Evolutionary conservation across 2,113 vertebrate genomes (phyloP).

Genomic region (Oncorhynchus masou): DNA sequence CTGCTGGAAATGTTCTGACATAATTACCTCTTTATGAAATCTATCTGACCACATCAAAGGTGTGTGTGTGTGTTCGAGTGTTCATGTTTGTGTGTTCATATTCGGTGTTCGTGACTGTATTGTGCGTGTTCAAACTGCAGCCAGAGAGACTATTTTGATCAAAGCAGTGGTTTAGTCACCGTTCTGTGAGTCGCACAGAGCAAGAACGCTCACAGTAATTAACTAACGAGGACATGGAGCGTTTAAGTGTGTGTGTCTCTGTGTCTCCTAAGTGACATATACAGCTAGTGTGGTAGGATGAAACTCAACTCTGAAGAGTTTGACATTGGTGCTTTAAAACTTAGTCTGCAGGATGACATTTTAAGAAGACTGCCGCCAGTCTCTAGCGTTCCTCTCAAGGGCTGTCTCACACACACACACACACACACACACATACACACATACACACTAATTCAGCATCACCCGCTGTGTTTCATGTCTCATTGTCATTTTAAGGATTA

Average conservation of each 20-base stretch:
- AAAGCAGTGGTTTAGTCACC: neutral
- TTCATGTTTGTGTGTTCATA: slow-evolving; percentile 2
- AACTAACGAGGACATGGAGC: neutral
- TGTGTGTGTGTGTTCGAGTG: neutral
- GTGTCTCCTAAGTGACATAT: too few relatives aligned
- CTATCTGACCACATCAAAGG: slow-evolving; percentile 44
- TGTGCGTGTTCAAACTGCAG: slow-evolving; percentile 4
- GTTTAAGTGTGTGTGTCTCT: too few relatives aligned
- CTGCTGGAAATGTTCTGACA: slow-evolving; percentile 38
- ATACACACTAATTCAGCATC: slow-evolving; percentile 1
- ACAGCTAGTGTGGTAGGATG: too few relatives aligned
- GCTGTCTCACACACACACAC: neutral
- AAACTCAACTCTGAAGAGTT: slow-evolving; percentile 20
- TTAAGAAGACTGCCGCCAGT: slow-evolving; percentile 43
- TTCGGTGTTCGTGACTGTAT: neutral
- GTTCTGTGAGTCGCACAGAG: too few relatives aligned
- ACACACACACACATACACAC: neutral
- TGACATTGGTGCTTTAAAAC: slow-evolving; percentile 29
- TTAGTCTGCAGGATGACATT: slow-evolving; percentile 52
- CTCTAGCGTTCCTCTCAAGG: slow-evolving; percentile 2
- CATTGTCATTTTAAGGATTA: slow-evolving; percentile 30
- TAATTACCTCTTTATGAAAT: slow-evolving; percentile 50
- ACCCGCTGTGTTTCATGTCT: slow-evolving; percentile 31
- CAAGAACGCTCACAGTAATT: neutral
- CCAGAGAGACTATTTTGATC: neutral